These are phyloP conservation scores for Caradrina clavipalpis DNA, from an alignment of 2,888 invertebrate species.

Conservation along the genomic window DNA sequence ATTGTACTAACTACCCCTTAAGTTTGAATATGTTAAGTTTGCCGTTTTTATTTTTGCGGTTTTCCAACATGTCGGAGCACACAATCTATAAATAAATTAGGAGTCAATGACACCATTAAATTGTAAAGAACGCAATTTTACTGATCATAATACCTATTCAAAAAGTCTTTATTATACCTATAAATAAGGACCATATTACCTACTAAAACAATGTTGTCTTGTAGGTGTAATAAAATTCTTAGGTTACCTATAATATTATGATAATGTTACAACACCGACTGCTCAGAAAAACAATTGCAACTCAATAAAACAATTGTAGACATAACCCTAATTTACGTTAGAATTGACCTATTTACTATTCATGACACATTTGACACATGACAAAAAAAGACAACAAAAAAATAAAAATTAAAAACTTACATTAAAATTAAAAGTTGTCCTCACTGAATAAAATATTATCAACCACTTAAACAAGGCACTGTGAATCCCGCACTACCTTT, in stretches of 20 bases:
- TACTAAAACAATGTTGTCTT: background rate
- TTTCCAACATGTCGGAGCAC: background rate
- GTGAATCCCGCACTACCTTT: conserved; percentile 44
- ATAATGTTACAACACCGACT: background rate
- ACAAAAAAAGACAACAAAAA: background rate
- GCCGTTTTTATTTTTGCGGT: background rate
- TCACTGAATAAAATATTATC: conserved; percentile 58
- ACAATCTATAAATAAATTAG: background rate
- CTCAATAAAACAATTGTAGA: background rate
- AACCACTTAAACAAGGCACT: conserved; percentile 69
- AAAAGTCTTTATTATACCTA: background rate
- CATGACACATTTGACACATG: background rate
- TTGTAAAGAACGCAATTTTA: background rate
- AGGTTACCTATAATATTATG: background rate
- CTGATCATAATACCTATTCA: background rate
- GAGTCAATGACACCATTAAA: conserved; percentile 6
- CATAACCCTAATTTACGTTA: no score
- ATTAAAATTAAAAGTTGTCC: conserved; percentile 62
- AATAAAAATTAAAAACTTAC: conserved; percentile 54
- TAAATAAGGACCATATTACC: background rate
- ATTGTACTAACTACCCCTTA: background rate
- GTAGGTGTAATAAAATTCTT: background rate
- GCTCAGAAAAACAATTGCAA: background rate
- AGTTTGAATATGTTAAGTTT: background rate
- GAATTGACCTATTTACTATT: no score